Conservation (phyloP, 2,888 invertebrate genomes). For the Tachina grossa region DNA sequence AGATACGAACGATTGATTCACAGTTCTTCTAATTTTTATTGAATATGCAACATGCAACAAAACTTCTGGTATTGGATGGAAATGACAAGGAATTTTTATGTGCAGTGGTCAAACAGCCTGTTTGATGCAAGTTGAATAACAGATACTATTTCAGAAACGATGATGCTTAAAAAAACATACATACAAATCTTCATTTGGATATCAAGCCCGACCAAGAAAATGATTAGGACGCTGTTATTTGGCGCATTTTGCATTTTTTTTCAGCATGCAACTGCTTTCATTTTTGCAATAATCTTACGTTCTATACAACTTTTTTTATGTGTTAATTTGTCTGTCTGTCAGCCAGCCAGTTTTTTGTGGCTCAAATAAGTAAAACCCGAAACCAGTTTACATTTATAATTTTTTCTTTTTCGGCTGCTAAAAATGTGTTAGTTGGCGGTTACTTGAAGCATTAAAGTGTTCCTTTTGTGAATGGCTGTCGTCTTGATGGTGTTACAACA, state of each 20-base stretch:
- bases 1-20: neutral
- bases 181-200: slow-evolving; percentile 23
- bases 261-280: slow-evolving; percentile 12
- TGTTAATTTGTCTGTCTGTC: neutral
- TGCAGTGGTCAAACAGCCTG: slow-evolving; percentile 42
- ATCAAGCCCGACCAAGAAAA: neutral
- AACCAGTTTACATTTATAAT: slow-evolving; percentile 34
- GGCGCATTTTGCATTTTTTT: slow-evolving; percentile 27
- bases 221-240: slow-evolving; percentile 19
- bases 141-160: neutral
- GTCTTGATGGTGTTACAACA: slow-evolving; percentile 44
- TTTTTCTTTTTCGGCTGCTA: slow-evolving; percentile 9
- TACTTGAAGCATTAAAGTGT: neutral
- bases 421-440: slow-evolving; percentile 36
- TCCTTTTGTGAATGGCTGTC: slow-evolving; percentile 24
- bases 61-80: slow-evolving; percentile 29
- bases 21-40: slow-evolving; percentile 12
- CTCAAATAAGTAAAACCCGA: neutral
- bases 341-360: neutral
- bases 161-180: neutral
- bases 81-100: slow-evolving; percentile 10
- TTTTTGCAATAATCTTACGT: neutral
- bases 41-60: slow-evolving; percentile 11
- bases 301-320: neutral
- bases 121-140: slow-evolving; percentile 31